Percentiles rank a stretch among this genome's conserved stretches.
phyloP scores from a whole-genome alignment of 2,888 invertebrate species.

The Desoria tigrina region DNA sequence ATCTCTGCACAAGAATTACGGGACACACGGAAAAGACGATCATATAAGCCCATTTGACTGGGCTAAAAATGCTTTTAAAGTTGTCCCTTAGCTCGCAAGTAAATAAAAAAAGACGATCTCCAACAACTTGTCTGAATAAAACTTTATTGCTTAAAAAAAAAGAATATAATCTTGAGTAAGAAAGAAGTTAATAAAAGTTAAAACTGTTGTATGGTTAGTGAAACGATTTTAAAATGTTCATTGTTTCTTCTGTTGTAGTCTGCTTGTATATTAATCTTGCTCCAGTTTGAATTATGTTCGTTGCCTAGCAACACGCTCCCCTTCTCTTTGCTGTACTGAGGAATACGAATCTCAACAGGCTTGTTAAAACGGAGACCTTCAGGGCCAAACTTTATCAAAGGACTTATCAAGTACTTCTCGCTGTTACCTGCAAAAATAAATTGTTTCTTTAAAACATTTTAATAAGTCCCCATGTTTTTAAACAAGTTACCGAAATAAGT shows the following conservation, averaged over 20 bases:
- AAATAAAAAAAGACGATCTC: no score
- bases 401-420: conserved; percentile 30
- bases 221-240: conserved; percentile 27
- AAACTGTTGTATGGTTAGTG: conserved; percentile 33
- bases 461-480: no score
- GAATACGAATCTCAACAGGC: conserved; percentile 34
- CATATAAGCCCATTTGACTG: no score
- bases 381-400: conserved; percentile 35
- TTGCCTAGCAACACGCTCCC: conserved; percentile 29
- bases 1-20: no score
- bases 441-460: no score
- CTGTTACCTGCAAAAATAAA: background rate
- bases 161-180: no score
- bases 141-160: no score
- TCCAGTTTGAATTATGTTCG: conserved; percentile 30
- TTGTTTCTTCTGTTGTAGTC: conserved; percentile 8
- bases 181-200: background rate
- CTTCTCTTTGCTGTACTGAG: conserved; percentile 26
- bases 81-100: no score
- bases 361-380: conserved; percentile 31
- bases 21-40: no score
- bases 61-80: no score
- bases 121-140: no score
- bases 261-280: conserved; percentile 31
- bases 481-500: no score